These are phyloP conservation scores for Calameuta pallipes DNA, from an alignment of 2,888 invertebrate genomes.

Conservation along the genomic window DNA sequence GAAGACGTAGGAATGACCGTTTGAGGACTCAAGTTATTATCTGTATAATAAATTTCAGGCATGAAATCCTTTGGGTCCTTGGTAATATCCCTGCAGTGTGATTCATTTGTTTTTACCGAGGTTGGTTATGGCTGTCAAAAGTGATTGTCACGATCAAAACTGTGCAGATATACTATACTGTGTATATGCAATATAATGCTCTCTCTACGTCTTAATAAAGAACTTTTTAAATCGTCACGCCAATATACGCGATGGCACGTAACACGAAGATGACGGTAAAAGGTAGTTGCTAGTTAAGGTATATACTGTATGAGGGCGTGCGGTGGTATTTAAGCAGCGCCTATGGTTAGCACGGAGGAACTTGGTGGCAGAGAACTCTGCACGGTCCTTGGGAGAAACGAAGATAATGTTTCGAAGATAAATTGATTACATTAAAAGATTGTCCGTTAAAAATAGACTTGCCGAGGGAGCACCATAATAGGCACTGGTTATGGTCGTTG, in stretches of 20 bases:
- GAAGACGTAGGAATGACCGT: not conserved
- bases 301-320: not conserved
- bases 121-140: not conserved
- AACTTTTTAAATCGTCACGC: not conserved
- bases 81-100: not conserved
- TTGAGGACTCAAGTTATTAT: not conserved
- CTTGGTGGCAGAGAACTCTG: not conserved
- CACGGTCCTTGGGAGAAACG: not conserved
- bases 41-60: not conserved
- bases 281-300: not conserved
- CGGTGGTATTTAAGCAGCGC: not conserved
- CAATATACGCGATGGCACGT: not conserved
- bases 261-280: not conserved
- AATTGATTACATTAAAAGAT: constrained; percentile 18
- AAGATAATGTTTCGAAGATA: constrained; percentile 7
- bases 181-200: too few species aligned
- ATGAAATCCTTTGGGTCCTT: not conserved
- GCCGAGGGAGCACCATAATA: not conserved
- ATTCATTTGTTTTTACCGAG: not conserved
- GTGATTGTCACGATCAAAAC: not conserved
- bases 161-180: not conserved
- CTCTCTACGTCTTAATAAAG: too few species aligned
- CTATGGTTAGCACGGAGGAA: not conserved
- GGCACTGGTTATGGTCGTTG: not conserved
- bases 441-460: constrained; percentile 13